A percentile compares a stretch with the other conserved stretches of the same genome.
Evolutionary conservation across 2,797 vertebrate genomes (phyloP).

Genomic region (Adrianichthys oophorus): DNA sequence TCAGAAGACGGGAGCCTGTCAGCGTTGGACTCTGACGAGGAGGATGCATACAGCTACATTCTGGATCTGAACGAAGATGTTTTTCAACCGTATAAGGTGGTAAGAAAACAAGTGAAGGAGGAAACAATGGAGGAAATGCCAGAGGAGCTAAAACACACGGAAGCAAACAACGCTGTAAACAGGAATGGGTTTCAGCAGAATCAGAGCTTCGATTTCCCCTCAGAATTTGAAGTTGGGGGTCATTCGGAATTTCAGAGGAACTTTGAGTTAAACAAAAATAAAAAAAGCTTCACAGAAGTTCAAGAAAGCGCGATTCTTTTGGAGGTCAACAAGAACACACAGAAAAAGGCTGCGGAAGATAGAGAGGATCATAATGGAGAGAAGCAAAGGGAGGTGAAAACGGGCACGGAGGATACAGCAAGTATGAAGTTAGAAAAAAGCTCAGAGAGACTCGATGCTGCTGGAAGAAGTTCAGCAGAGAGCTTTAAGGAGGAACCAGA

Average conservation of each 20-base stretch:
- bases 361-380: constrained; percentile 11
- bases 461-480: neutral
- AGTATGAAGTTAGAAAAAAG: neutral
- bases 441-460: neutral
- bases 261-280: constrained; percentile 12
- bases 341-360: constrained; percentile 11
- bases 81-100: constrained; percentile 26
- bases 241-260: neutral
- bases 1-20: constrained; percentile 62
- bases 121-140: constrained; percentile 37
- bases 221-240: constrained; percentile 7
- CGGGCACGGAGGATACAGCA: neutral
- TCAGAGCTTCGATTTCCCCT: constrained; percentile 9
- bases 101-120: constrained; percentile 42
- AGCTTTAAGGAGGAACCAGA: neutral
- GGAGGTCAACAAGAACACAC: constrained; percentile 7
- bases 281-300: constrained; percentile 9
- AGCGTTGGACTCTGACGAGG: constrained; percentile 68
- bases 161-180: neutral
- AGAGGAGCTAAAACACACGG: constrained; percentile 14
- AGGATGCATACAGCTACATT: constrained; percentile 71
- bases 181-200: constrained; percentile 6
- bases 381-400: constrained; percentile 7
- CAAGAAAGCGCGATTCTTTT: constrained; percentile 18
- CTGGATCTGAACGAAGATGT: constrained; percentile 68